Evolutionary conservation across 2,888 invertebrate species (phyloP).

Genomic region (Chrysina gloriosa): DNA sequence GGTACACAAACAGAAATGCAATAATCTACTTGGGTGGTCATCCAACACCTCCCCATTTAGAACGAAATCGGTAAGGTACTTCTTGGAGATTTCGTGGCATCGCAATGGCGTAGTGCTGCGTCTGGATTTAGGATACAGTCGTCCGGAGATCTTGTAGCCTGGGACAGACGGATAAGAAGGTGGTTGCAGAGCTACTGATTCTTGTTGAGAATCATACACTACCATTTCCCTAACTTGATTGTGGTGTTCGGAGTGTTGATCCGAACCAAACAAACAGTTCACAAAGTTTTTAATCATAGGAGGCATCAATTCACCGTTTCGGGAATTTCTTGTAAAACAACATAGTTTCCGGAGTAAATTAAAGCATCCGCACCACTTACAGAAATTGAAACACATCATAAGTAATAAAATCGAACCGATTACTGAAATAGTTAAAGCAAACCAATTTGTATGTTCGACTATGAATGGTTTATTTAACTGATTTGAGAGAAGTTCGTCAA

Average conservation of each 20-base stretch:
- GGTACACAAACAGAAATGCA: no score
- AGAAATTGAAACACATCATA: slow-evolving; percentile 29
- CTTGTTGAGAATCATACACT: background rate
- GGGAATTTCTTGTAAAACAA: slow-evolving; percentile 35
- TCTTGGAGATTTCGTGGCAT: background rate
- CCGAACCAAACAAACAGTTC: slow-evolving; percentile 46
- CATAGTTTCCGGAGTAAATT: slow-evolving; percentile 17
- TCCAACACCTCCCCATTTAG: background rate
- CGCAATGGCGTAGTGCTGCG: background rate
- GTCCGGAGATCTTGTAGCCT: no score
- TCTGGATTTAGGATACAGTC: background rate
- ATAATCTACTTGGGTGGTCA: no score
- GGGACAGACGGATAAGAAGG: background rate
- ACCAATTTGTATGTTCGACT: slow-evolving; percentile 45
- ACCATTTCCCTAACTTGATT: background rate
- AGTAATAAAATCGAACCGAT: slow-evolving; percentile 30
- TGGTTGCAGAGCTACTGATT: background rate
- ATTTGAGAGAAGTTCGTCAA: slow-evolving; percentile 46
- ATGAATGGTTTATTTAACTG: slow-evolving; percentile 37
- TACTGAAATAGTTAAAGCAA: slow-evolving; percentile 41
- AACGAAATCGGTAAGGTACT: background rate
- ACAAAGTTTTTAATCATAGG: slow-evolving; percentile 48
- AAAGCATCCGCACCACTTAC: slow-evolving; percentile 36
- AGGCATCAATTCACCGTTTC: slow-evolving; percentile 42
- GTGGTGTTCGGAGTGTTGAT: slow-evolving; percentile 33